Base-by-base conservation (phyloP, 2,113 vertebrate genomes). In the Sigmodon hispidus region DNA sequence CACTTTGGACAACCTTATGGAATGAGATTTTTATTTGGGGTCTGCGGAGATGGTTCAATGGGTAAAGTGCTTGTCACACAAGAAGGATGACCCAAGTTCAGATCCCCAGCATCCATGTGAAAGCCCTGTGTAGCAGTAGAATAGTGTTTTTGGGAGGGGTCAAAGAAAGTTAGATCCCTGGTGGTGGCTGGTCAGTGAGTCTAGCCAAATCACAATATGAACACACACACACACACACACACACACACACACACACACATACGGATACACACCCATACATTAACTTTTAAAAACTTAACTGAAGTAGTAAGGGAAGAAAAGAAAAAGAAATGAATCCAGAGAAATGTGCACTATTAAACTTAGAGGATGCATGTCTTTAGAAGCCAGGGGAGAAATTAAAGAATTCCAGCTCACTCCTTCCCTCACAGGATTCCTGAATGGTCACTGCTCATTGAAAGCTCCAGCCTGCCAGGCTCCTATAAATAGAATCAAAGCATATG, bases 321-420 rank as follows among this genome's bases (percentile, higher is more conserved):
- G 34, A 55, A 63, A 93, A 73, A 12, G 12, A 57, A 65, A 90
- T 36, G 13, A 72, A 40, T 16, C 13, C 19, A 3, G 50, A 34
- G 4, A 16, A 10, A 70, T 3, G 31, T 7, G 0, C 9, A 40
- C 75, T 31, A 81, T 61, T 21, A 85, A 88, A 81, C n/a, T 70
- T 40, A 84, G 34, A 57, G 22, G 72, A 4, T 72, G 6, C 21
- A 76, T 79, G 52, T 34, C 55, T 70, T 94, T 63, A 94, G 81
- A 96, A 45, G 45, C 21, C 72, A 95, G 85, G 10, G 79, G 48
- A 7, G 50, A 96, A 81, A 83, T 67, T 65, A 89, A 67, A 77
- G 15, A n/a, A 76, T 3, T 40, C 22, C 43, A 22, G 15, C 63
- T 1, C 0, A 15, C 6, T n/a, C 75, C n/a, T 26, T 93, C 26